These are phyloP conservation scores for Branchellion lobata DNA, from an alignment of 2,888 invertebrate genomes.

Conservation along the genomic window DNA sequence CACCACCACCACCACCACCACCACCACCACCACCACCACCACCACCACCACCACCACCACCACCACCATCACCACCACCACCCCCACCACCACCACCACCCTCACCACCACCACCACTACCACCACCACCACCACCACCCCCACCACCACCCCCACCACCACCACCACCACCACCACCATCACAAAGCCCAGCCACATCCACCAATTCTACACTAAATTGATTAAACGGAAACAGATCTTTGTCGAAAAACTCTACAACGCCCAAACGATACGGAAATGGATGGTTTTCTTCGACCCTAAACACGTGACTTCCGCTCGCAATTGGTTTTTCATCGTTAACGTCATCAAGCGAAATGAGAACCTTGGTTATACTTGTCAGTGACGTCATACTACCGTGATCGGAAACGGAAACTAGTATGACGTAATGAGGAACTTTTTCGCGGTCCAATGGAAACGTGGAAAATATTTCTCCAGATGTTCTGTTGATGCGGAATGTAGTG, in stretches of 20 bases:
- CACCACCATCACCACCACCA: too few relatives aligned
- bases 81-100: too few relatives aligned
- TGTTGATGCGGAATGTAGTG: background rate
- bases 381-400: background rate
- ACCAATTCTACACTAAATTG: background rate
- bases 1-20: too few relatives aligned
- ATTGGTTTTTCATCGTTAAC: background rate
- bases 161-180: too few relatives aligned
- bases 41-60: too few relatives aligned
- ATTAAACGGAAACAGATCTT: background rate
- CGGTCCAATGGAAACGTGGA: background rate
- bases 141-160: too few relatives aligned
- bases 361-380: background rate
- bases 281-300: background rate
- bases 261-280: background rate
- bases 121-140: too few relatives aligned
- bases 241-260: background rate
- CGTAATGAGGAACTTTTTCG: slow-evolving; percentile 9
- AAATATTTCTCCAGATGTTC: background rate
- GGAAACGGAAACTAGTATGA: background rate
- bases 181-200: background rate
- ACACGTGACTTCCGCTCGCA: background rate
- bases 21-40: too few relatives aligned
- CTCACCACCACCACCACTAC: too few relatives aligned
- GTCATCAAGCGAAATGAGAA: slow-evolving; percentile 1